Conservation (phyloP, 2,797 vertebrate genomes). For the Avahi laniger region DNA sequence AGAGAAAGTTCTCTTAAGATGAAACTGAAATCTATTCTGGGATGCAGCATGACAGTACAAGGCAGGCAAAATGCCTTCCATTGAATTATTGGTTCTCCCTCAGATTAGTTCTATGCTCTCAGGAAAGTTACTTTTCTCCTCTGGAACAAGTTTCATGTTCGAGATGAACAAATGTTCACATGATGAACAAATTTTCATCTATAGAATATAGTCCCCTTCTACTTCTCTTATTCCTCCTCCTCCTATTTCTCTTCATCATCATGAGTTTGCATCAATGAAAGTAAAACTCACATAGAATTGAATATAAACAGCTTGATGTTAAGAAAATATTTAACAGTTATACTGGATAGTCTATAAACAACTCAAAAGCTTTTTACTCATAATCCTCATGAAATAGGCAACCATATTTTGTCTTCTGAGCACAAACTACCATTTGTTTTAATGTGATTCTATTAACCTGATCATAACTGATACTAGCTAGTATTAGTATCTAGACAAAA, state of each 20-base stretch:
- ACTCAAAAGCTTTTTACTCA: neutral
- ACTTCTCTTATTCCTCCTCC: neutral
- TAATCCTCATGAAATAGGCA: neutral
- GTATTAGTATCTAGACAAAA: neutral
- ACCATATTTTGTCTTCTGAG: neutral
- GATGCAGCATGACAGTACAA: neutral
- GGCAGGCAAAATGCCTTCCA: neutral
- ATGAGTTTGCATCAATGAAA: neutral
- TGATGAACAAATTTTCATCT: neutral
- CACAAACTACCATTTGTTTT: neutral
- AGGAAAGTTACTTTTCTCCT: neutral
- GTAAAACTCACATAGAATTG: neutral
- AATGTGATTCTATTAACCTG: neutral
- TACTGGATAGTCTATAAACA: neutral
- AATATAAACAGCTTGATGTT: neutral
- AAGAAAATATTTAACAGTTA: neutral
- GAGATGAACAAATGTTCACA: neutral
- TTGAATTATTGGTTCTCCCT: neutral
- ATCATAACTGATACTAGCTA: neutral
- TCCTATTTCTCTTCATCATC: neutral
- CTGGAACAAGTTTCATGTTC: neutral
- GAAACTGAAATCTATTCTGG: neutral
- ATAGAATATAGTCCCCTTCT: neutral
- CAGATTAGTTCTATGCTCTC: neutral
- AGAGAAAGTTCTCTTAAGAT: neutral